Evolutionary conservation across 2,888 invertebrate genomes (phyloP), one percentile per base, ranked within the genome.

Genomic region (Xanthorhoe designata): DNA sequence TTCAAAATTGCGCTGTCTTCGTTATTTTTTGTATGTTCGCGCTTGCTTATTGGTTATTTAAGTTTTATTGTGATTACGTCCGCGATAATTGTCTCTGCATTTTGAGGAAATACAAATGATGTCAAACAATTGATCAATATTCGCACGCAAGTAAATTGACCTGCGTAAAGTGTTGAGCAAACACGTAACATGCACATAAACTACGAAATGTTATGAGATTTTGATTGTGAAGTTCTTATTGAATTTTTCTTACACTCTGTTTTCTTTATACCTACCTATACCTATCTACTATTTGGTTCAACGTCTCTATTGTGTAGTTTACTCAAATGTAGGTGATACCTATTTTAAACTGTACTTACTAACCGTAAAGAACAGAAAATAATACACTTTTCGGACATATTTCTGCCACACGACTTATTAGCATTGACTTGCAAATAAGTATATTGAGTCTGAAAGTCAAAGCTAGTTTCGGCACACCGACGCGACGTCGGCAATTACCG

Each of bases 361-460:
- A 32, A 32, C 32, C 6, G 8, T 7, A 32, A 32, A 32, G 0
- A 32, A 0, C 7, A 32, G 7, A 7, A 17, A 61, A 61, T 17
- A 45, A 53, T 45, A 35, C 8, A 13, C 13, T 2, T 50, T 15
- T 50, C 38, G 35, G 49, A 51, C 56, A 29, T 2, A 38, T 54
- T 49, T 49, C 35, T 55, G 54, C 19, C 54, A 35, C 51, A 42
- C 24, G 2, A 60, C 19, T 42, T 29, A 29, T 42, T 19, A 49
- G 32, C 49, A 51, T 56, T 17, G 18, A 80, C 77, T 79, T 68
- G 38, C 13, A 38, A 38, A 38, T 9, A 35, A 35, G 35, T 9
- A 73, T 78, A 75, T 32, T 32, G 69, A 73, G 76, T 77, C 82
- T 82, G 80, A 82, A 82, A 81, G 73, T 75, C 15, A 45, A 62